Evolutionary conservation across 2,113 vertebrate species (phyloP).

Genomic region (Corythornis vintsioides): DNA sequence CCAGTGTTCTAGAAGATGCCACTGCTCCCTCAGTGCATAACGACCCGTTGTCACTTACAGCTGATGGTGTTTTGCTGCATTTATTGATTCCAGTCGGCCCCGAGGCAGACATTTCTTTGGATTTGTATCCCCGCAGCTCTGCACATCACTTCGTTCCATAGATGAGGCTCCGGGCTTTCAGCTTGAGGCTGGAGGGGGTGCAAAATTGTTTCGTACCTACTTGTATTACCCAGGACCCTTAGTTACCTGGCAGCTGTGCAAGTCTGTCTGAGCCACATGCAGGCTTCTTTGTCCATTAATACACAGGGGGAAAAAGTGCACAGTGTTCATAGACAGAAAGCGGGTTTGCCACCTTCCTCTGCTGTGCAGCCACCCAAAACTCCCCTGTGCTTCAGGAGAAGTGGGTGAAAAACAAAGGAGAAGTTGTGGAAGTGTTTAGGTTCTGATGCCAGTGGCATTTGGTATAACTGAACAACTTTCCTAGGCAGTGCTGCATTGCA

Average conservation of each 20-base stretch:
- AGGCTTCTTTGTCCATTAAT: neutral
- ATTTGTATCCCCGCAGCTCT: conserved; percentile 2
- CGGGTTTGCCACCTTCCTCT: neutral
- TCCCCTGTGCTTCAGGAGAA: neutral
- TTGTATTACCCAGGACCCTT: neutral
- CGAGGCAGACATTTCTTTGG: conserved; percentile 11
- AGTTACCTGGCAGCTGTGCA: neutral
- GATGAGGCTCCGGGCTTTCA: neutral
- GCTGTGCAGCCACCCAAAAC: neutral
- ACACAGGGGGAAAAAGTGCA: neutral
- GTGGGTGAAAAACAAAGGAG: neutral
- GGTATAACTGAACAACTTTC: neutral
- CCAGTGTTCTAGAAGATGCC: neutral
- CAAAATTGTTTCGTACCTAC: neutral
- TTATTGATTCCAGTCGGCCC: neutral
- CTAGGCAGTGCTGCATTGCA: neutral
- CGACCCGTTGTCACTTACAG: neutral
- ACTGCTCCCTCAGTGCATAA: neutral
- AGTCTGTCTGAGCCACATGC: neutral
- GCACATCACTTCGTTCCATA: neutral
- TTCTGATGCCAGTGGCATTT: neutral
- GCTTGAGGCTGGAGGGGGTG: neutral
- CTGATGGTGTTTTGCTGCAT: neutral
- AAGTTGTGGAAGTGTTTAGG: neutral
- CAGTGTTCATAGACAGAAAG: neutral